These are phyloP conservation scores for Piprites chloris DNA, from an alignment of 2,113 vertebrate genomes.

Conservation along the genomic window DNA sequence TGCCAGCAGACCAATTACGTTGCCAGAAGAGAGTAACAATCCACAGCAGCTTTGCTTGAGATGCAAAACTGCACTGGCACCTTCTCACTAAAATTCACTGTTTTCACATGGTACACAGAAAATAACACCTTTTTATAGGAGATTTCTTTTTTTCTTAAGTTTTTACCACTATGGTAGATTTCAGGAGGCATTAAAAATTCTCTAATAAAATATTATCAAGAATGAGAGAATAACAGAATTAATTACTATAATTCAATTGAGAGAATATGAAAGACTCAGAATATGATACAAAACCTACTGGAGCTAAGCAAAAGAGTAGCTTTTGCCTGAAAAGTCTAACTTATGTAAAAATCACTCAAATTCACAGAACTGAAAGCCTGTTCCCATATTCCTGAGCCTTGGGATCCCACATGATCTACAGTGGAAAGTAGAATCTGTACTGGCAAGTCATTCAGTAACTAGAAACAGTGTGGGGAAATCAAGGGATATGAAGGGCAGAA, in stretches of 20 bases:
- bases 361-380: not conserved
- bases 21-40: conserved; percentile 14
- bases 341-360: not conserved
- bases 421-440: not conserved
- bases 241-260: not conserved
- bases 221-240: not conserved
- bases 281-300: not conserved
- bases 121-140: not conserved
- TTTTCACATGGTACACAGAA: not conserved
- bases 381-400: not conserved
- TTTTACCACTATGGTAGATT: not conserved
- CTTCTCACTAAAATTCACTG: not conserved
- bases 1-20: conserved; percentile 67
- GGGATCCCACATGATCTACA: not conserved
- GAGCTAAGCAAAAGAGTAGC: not conserved
- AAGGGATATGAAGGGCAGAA: not conserved
- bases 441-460: not conserved
- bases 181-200: not conserved
- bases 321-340: not conserved
- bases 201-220: not conserved
- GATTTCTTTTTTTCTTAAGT: not conserved
- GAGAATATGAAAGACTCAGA: not conserved
- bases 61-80: not conserved
- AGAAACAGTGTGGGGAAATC: not conserved
- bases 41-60: conserved; percentile 17